These are phyloP conservation scores for Callinectes sapidus DNA, from an alignment of 2,888 invertebrate species.

Conservation along the genomic window DNA sequence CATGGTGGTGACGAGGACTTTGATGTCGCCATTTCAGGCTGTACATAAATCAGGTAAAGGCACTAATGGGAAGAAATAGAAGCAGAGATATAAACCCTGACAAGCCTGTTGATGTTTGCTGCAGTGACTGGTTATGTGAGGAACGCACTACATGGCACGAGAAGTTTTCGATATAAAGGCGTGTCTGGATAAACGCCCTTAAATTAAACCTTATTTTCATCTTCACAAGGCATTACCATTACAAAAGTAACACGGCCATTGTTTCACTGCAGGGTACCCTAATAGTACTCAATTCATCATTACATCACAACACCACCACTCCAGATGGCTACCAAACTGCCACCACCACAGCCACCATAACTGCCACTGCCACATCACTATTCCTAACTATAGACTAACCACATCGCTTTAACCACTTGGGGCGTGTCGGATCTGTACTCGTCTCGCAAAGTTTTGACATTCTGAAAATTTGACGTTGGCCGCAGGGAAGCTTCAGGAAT, in stretches of 20 bases:
- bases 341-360: not conserved
- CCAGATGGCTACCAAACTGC: not conserved
- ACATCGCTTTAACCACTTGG: not conserved
- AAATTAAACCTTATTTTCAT: no score
- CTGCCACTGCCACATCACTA: conserved; percentile 6
- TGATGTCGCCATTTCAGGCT: not conserved
- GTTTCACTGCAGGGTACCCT: not conserved
- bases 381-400: not conserved
- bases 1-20: not conserved
- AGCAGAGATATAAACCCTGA: no score
- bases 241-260: not conserved
- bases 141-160: no score
- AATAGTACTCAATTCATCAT: not conserved
- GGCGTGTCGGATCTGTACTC: not conserved
- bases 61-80: no score
- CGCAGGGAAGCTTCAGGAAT: not conserved
- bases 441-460: not conserved
- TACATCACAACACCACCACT: not conserved
- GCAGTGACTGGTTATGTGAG: no score
- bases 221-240: not conserved
- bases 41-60: not conserved
- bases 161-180: no score
- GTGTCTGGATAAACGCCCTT: no score
- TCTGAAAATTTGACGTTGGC: conserved; percentile 15
- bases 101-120: no score